Conservation (phyloP, 2,888 invertebrate genomes). For the Lydus trimaculatus region DNA sequence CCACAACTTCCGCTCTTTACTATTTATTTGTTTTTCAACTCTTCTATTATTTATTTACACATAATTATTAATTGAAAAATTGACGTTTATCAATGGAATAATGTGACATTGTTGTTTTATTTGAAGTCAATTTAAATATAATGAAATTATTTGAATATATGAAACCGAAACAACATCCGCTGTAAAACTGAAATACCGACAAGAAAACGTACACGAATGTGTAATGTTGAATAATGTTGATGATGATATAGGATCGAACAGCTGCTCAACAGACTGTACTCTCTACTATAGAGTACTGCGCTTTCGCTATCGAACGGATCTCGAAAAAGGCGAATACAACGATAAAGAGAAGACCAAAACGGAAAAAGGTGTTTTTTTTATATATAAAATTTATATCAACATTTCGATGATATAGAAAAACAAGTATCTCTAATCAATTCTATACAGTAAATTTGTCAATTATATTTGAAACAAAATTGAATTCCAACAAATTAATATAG, state of each 20-base stretch:
- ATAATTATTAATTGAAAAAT: not conserved
- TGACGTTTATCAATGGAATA: not conserved
- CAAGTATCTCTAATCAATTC: too few species aligned
- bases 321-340: not conserved
- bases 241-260: constrained; percentile 5
- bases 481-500: too few species aligned
- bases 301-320: constrained; percentile 7
- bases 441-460: too few species aligned
- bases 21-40: not conserved
- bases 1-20: not conserved
- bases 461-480: too few species aligned
- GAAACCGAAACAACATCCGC: not conserved
- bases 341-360: too few species aligned
- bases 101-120: not conserved
- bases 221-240: not conserved
- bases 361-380: too few species aligned
- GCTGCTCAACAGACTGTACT: not conserved
- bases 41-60: not conserved
- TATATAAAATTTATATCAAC: too few species aligned
- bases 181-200: not conserved
- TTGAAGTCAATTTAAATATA: not conserved
- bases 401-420: too few species aligned
- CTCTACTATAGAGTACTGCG: not conserved
- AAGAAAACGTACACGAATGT: not conserved
- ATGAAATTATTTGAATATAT: not conserved